Base-by-base conservation (phyloP, 2,888 invertebrate genomes). In the Andricus curvator region DNA sequence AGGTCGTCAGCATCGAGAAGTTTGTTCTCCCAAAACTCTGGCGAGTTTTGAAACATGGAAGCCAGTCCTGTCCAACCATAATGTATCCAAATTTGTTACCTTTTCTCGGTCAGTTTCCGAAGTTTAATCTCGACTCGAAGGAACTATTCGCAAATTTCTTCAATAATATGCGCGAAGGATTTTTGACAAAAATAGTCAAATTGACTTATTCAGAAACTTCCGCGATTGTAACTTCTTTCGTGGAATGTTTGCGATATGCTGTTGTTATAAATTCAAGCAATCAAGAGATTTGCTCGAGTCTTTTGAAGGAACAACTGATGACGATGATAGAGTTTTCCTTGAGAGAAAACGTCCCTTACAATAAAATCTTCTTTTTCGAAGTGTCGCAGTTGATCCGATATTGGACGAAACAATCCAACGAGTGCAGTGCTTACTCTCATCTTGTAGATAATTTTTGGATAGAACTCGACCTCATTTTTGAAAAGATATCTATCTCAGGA, bases 51-150 rank as follows among this genome's bases (percentile, higher is more conserved):
- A 94, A 94, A 84, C 94, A 94, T 88, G 97, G 96, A 77, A 97
- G 97, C 0, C 95, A 96, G 93, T 97, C 97, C 41, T 96, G 96
- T 92, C 97, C 97, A 13, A 93, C 94, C 78, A 94, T 95, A 11
- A 94, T 98, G 86, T 96, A 95, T 82, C 96, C 96, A 29, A 95
- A 96, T 91, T 92, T 98, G 80, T 93, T 97, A 79, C 97, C 97
- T 15, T 94, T 98, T 82, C 90, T 98, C 74, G 96, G 96, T 5
- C 94, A 95, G 87, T 93, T 97, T 86, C 96, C 96, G 9, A 92
- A 93, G 25, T 93, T 94, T 37, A 87, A 94, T 78, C 91, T 94
- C 74, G 93, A 93, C 37, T 92, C 93, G 44, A 93, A 94, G 25
- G 81, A 81, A 9, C 95, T 97, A 86, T 96, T 95, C 86, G 90